A percentile compares a stretch with the other conserved stretches of the same genome.
phyloP scores from a whole-genome alignment of 2,797 vertebrate species.

The Phrynocephalus vlangalii region DNA sequence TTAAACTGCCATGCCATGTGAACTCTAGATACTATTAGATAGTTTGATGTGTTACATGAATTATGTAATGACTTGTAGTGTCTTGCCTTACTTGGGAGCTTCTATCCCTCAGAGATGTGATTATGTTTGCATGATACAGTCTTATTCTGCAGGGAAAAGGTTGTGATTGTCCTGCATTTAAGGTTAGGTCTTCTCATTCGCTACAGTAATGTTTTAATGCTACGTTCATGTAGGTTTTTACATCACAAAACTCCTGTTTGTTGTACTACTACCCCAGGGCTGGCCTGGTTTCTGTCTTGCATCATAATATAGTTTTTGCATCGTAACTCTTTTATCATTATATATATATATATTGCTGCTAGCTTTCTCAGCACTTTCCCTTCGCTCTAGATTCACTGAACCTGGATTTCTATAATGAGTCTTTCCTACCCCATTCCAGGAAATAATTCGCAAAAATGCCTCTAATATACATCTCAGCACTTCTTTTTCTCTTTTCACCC shows the following conservation, averaged over 20 bases:
- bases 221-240: not conserved
- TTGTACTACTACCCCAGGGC: not conserved
- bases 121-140: not conserved
- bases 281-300: conserved; percentile 27
- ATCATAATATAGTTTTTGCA: not conserved
- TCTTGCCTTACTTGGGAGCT: not conserved
- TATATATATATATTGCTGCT: not conserved
- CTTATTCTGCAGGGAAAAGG: not conserved
- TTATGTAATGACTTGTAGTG: conserved; percentile 45
- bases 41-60: conserved; percentile 15
- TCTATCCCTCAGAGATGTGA: not conserved
- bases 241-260: not conserved
- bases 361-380: conserved; percentile 27
- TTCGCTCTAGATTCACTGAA: not conserved
- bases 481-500: conserved; percentile 22
- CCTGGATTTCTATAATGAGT: conserved; percentile 32
- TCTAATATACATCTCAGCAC: not conserved
- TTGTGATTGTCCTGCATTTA: not conserved
- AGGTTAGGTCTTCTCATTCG: not conserved
- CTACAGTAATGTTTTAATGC: not conserved
- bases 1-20: conserved; percentile 23
- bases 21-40: conserved; percentile 21
- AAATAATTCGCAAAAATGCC: conserved; percentile 3
- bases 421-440: conserved; percentile 5
- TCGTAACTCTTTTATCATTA: not conserved